Evolutionary conservation across 2,113 vertebrate genomes (phyloP).

Genomic region (Boulengeromyrus knoepffleri): DNA sequence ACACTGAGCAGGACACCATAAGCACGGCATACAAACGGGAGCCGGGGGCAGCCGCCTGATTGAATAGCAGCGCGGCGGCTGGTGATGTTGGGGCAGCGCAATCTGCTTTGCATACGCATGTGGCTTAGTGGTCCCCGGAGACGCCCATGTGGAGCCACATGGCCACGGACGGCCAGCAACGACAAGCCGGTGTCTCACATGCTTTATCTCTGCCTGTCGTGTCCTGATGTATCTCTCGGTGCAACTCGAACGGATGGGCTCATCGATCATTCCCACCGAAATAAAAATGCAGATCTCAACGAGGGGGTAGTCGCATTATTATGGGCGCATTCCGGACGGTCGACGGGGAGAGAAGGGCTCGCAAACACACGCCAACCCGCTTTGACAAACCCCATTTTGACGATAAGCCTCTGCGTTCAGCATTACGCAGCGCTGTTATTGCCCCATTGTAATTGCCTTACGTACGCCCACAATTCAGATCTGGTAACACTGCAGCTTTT

Average conservation of each 20-base stretch:
- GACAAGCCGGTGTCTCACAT: constrained; percentile 35
- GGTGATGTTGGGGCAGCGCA: background rate
- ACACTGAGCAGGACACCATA: background rate
- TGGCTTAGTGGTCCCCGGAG: constrained; percentile 53
- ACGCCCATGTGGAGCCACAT: constrained; percentile 45
- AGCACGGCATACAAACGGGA: background rate
- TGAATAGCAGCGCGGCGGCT: background rate
- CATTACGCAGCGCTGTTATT: background rate
- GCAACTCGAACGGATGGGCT: constrained; percentile 62
- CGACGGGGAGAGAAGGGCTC: constrained; percentile 29
- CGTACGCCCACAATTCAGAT: background rate
- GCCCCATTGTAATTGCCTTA: background rate
- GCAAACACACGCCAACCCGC: background rate
- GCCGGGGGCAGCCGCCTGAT: background rate
- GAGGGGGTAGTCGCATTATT: constrained; percentile 45
- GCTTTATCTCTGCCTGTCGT: constrained; percentile 56
- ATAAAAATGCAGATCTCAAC: constrained; percentile 56
- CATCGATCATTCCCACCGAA: constrained; percentile 64
- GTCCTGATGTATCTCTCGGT: constrained; percentile 65
- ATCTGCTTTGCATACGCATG: constrained; percentile 56
- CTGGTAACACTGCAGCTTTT: background rate
- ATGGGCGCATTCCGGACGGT: constrained; percentile 49
- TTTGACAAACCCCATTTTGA: background rate
- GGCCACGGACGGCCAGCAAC: constrained; percentile 41
- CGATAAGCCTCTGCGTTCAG: background rate